These are phyloP conservation scores for Triops cancriformis DNA, from an alignment of 1,140 invertebrate species.

Conservation along the genomic window DNA sequence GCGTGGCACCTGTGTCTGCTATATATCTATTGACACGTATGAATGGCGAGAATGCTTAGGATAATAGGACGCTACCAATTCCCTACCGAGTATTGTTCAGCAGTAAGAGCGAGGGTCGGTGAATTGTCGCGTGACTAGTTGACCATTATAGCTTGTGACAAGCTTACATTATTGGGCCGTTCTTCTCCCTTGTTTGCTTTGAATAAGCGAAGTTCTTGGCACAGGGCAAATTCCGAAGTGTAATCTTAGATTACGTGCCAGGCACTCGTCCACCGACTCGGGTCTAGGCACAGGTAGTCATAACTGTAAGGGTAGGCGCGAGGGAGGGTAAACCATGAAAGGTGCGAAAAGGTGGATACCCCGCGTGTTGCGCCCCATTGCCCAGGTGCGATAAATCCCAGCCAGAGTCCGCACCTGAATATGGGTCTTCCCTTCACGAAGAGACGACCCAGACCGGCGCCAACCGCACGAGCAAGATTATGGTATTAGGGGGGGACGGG, in stretches of 20 bases:
- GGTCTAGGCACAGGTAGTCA: constrained; percentile 3
- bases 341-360: constrained; percentile 5
- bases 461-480: not conserved
- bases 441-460: not conserved
- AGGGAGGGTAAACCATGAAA: constrained; percentile 8
- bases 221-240: not conserved
- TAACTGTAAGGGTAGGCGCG: not conserved
- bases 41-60: not conserved
- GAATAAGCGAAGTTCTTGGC: not conserved
- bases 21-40: not conserved
- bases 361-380: constrained; percentile 11
- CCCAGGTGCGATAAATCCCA: constrained; percentile 12
- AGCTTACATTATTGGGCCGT: not conserved
- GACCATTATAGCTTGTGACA: not conserved
- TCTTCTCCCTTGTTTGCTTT: not conserved
- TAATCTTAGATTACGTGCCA: constrained; percentile 10
- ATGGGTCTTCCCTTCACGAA: not conserved
- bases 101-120: not conserved
- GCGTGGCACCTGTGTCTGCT: not conserved
- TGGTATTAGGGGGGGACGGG: too few species aligned
- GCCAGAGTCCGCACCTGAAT: constrained; percentile 3
- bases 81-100: not conserved
- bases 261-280: not conserved
- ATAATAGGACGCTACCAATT: not conserved
- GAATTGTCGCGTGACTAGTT: constrained; percentile 4